Percentiles rank a stretch among this genome's conserved stretches.
These are phyloP conservation scores for Gymnodraco acuticeps DNA, from an alignment of 2,797 vertebrate species.

Conservation along the genomic window DNA sequence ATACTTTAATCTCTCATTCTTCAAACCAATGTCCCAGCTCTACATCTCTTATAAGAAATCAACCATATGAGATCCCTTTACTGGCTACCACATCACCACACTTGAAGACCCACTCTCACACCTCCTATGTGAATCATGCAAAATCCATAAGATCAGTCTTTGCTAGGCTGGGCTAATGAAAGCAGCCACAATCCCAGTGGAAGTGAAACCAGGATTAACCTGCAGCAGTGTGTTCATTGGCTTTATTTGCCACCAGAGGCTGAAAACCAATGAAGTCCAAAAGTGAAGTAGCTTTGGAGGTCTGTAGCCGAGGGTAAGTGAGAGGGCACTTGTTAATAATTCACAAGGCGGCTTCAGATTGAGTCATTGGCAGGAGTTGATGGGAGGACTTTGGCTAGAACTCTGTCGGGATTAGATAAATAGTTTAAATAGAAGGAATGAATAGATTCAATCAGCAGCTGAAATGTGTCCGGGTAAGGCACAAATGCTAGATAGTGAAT, in stretches of 20 bases:
- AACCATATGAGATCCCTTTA: background rate
- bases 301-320: slow-evolving; percentile 49
- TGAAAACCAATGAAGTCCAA: slow-evolving; percentile 56
- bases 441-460: slow-evolving; percentile 63
- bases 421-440: slow-evolving; percentile 38
- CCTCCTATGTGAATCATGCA: slow-evolving; percentile 15
- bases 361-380: slow-evolving; percentile 56
- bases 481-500: slow-evolving; percentile 52
- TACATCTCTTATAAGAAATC: slow-evolving; percentile 9
- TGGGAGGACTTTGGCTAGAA: slow-evolving; percentile 53
- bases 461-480: slow-evolving; percentile 27
- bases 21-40: background rate
- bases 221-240: slow-evolving; percentile 30
- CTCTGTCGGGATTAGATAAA: slow-evolving; percentile 58
- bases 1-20: slow-evolving; percentile 20
- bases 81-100: background rate
- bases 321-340: slow-evolving; percentile 68
- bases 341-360: slow-evolving; percentile 50
- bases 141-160: slow-evolving; percentile 29
- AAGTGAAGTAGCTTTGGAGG: slow-evolving; percentile 45
- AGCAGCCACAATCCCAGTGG: slow-evolving; percentile 27
- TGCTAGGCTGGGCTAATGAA: slow-evolving; percentile 29
- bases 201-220: background rate
- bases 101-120: background rate
- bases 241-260: slow-evolving; percentile 58